Conservation (phyloP, 2,797 vertebrate genomes). For the Enteromius treurensis region DNA sequence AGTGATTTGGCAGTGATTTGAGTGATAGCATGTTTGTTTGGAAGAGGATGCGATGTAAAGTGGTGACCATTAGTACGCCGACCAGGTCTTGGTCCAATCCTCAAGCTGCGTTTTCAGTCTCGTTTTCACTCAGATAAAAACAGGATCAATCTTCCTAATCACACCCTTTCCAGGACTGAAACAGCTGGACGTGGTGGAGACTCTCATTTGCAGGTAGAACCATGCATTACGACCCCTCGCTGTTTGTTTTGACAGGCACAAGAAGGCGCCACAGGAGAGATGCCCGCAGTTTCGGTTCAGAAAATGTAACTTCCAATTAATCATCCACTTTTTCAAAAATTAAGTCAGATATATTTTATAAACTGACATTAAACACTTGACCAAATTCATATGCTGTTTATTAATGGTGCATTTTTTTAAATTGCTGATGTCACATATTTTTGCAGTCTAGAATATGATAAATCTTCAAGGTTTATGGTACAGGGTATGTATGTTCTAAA, state of each 20-base stretch:
- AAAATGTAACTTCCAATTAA: conserved; percentile 10
- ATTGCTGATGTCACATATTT: neutral
- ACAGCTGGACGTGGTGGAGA: conserved; percentile 21
- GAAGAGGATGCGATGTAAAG: conserved; percentile 65
- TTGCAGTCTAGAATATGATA: neutral
- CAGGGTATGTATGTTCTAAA: neutral
- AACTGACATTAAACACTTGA: neutral
- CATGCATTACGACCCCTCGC: conserved; percentile 29
- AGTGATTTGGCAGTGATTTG: conserved; percentile 61
- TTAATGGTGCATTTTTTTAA: neutral
- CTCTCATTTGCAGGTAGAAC: conserved; percentile 45
- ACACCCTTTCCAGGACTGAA: conserved; percentile 28
- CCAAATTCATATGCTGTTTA: neutral
- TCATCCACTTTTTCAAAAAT: conserved; percentile 4
- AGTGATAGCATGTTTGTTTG: conserved; percentile 63
- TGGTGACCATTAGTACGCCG: conserved; percentile 61
- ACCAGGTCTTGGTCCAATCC: conserved; percentile 33
- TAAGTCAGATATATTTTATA: neutral
- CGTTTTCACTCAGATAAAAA: conserved; percentile 19
- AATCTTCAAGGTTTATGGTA: neutral
- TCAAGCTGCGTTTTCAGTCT: conserved; percentile 28
- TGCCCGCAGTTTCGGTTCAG: conserved; percentile 11
- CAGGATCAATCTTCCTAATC: conserved; percentile 34
- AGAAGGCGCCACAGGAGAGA: conserved; percentile 29
- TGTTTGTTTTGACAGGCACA: conserved; percentile 47